Conservation (phyloP, 2,797 vertebrate species). For the Garrulus glandarius region DNA sequence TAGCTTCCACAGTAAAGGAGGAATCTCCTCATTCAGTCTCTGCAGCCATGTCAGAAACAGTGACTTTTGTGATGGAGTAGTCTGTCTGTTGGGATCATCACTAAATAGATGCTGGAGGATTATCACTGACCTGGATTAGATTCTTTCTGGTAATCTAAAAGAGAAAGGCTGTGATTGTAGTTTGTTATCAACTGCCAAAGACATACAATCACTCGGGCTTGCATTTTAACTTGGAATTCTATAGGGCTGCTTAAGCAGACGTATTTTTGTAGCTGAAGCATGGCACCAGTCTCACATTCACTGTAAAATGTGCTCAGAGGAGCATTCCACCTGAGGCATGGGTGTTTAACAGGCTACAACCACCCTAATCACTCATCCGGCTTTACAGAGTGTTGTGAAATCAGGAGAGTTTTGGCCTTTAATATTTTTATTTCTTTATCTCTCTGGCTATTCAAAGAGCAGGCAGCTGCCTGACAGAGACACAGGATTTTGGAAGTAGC, state of each 20-base stretch:
- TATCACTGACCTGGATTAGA: slow-evolving; percentile 51
- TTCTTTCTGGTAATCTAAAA: slow-evolving; percentile 39
- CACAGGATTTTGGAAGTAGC: background rate
- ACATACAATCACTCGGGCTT: background rate
- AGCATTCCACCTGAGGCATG: slow-evolving; percentile 44
- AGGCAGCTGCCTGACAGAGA: background rate
- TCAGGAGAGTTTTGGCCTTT: background rate
- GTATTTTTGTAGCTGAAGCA: background rate
- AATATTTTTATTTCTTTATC: slow-evolving; percentile 62
- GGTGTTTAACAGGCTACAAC: background rate
- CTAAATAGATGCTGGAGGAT: slow-evolving; percentile 15
- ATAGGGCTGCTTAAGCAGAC: background rate
- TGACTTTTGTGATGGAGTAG: background rate
- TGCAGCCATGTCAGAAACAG: background rate
- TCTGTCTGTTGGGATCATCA: background rate
- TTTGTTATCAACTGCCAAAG: slow-evolving; percentile 37
- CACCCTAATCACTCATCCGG: background rate
- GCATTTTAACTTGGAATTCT: slow-evolving; percentile 57
- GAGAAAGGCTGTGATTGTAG: slow-evolving; percentile 45
- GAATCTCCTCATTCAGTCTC: background rate
- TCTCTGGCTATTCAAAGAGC: background rate
- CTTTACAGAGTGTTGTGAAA: slow-evolving; percentile 16
- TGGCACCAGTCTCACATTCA: background rate
- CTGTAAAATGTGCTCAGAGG: slow-evolving; percentile 4
- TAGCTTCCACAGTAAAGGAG: background rate